Percentiles rank a stretch among this genome's conserved stretches.
Evolutionary conservation across 2,113 vertebrate species (phyloP).

Genomic region (Craseonycteris thonglongyai): DNA sequence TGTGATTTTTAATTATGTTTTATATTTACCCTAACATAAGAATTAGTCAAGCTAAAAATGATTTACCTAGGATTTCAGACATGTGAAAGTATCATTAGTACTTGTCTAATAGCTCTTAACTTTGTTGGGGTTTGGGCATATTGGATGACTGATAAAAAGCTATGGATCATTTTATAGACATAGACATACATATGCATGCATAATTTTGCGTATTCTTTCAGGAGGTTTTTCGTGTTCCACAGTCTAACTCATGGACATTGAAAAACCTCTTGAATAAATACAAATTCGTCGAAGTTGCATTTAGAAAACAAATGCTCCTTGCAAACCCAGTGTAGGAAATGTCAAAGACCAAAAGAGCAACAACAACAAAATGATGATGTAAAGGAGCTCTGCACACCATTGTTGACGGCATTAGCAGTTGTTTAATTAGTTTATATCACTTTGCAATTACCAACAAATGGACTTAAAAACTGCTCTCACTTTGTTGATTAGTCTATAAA

Average conservation of each 20-base stretch:
- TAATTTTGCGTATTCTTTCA: background rate
- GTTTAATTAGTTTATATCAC: background rate
- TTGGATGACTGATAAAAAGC: background rate
- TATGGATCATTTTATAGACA: background rate
- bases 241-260: background rate
- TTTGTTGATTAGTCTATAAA: background rate
- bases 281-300: background rate
- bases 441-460: background rate
- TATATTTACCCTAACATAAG: background rate
- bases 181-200: background rate
- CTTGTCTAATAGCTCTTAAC: background rate
- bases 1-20: background rate
- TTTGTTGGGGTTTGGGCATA: background rate
- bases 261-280: background rate
- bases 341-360: background rate
- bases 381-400: background rate
- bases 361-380: background rate
- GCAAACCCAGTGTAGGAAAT: background rate
- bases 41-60: background rate
- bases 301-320: background rate
- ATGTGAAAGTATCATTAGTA: background rate
- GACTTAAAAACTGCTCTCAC: background rate
- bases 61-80: constrained; percentile 9
- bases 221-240: background rate
- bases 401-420: background rate